Conservation (phyloP, 2,888 invertebrate species). For the Temnothorax unifasciatus region DNA sequence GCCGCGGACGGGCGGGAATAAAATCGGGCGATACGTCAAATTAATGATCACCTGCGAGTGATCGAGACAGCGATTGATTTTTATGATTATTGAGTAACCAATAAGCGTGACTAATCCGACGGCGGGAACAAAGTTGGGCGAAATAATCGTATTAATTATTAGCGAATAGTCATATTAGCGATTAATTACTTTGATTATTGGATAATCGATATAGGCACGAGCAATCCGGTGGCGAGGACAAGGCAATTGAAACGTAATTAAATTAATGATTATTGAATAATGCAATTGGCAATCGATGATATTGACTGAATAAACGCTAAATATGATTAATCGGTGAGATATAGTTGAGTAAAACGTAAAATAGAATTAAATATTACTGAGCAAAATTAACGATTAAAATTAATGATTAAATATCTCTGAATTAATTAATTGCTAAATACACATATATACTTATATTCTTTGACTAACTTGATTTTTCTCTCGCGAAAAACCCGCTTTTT, state of each 20-base stretch:
- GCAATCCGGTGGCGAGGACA: neutral
- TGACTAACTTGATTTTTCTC: neutral
- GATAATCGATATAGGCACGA: slow-evolving; percentile 14
- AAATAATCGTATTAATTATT: slow-evolving; percentile 17
- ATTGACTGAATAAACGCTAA: slow-evolving; percentile 25
- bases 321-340: neutral
- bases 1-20: slow-evolving; percentile 2
- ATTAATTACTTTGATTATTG: slow-evolving; percentile 35
- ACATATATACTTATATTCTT: neutral
- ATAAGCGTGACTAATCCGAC: neutral
- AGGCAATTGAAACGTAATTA: neutral
- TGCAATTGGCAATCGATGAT: slow-evolving; percentile 21
- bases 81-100: slow-evolving; percentile 6
- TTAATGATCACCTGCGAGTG: neutral
- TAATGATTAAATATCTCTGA: neutral
- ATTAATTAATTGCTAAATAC: neutral
- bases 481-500: neutral
- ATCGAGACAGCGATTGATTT: slow-evolving; percentile 1
- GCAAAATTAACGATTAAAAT: neutral
- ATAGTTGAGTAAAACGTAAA: neutral
- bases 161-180: slow-evolving; percentile 1
- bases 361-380: slow-evolving; percentile 8
- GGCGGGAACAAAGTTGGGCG: neutral
- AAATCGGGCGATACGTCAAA: slow-evolving; percentile 8
- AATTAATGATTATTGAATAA: slow-evolving; percentile 18